These are phyloP conservation scores for Sandelia bainsii DNA, from an alignment of 2,797 vertebrate genomes.

Conservation along the genomic window DNA sequence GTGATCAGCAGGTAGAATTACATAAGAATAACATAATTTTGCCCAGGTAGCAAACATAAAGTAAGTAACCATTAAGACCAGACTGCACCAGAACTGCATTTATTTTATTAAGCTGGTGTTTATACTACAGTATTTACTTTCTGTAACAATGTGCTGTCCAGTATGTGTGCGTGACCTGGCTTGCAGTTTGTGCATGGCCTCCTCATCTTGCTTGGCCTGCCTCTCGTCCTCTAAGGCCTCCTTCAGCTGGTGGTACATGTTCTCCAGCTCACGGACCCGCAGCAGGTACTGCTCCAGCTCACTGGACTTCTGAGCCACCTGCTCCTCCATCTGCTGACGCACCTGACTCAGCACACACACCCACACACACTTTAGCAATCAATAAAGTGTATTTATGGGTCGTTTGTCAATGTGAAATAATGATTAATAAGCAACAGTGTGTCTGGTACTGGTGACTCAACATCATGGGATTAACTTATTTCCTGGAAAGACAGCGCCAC, in stretches of 20 bases:
- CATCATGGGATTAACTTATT: conserved; percentile 39
- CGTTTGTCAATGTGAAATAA: conserved; percentile 2
- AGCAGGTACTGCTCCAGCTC: conserved; percentile 94
- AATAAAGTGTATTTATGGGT: background rate
- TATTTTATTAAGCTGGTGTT: background rate
- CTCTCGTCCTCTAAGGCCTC: conserved; percentile 94
- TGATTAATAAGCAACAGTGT: conserved; percentile 16
- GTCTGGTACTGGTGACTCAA: conserved; percentile 47
- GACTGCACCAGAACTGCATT: no score
- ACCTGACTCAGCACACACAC: conserved; percentile 79
- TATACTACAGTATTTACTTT: background rate
- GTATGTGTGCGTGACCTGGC: conserved; percentile 76
- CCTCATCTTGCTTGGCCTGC: conserved; percentile 93
- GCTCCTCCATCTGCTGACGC: conserved; percentile 94
- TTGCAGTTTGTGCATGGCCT: conserved; percentile 90
- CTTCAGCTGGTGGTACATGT: conserved; percentile 92
- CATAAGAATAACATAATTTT: no score
- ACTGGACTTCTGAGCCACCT: conserved; percentile 95
- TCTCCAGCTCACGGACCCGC: conserved; percentile 92
- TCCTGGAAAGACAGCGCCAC: conserved; percentile 25
- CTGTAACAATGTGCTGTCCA: background rate
- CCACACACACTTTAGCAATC: conserved; percentile 15
- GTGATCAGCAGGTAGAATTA: no score
- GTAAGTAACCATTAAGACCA: no score
- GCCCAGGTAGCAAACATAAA: no score